These are phyloP conservation scores for Cyanoderma ruficeps DNA, from an alignment of 2,113 vertebrate genomes.

Conservation along the genomic window DNA sequence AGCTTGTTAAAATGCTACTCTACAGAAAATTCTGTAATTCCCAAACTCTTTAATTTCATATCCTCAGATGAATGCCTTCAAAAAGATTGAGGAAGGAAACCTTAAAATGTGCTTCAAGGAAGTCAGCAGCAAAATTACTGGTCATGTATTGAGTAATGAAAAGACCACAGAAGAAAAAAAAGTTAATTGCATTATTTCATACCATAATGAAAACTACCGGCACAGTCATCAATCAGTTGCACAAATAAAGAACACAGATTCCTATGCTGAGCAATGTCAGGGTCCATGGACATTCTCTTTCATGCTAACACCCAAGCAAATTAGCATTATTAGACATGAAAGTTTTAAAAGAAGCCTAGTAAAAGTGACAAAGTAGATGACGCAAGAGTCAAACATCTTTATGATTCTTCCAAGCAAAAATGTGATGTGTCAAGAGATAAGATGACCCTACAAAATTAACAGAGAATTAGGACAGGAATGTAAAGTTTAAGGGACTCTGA, in stretches of 20 bases:
- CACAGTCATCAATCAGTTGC: constrained; percentile 13
- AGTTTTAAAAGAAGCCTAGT: background rate
- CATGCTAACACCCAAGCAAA: background rate
- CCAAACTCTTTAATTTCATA: background rate
- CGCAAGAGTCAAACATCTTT: background rate
- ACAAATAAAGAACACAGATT: constrained; percentile 6
- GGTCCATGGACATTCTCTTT: background rate
- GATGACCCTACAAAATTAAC: background rate
- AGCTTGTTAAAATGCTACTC: background rate
- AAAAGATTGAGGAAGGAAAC: constrained; percentile 25
- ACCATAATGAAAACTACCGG: constrained; percentile 8
- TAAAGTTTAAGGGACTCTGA: background rate
- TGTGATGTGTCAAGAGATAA: background rate
- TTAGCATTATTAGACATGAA: background rate
- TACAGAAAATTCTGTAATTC: background rate
- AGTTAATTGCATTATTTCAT: constrained; percentile 14
- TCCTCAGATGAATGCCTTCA: background rate
- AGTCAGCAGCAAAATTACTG: constrained; percentile 25
- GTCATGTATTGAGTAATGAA: constrained; percentile 23
- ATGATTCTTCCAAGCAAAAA: background rate
- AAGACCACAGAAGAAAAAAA: background rate
- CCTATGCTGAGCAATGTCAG: background rate
- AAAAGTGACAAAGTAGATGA: background rate
- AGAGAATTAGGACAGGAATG: background rate
- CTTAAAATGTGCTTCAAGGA: background rate